These are phyloP conservation scores for Amazona vittata DNA, from an alignment of 2,113 vertebrate genomes.

Conservation along the genomic window DNA sequence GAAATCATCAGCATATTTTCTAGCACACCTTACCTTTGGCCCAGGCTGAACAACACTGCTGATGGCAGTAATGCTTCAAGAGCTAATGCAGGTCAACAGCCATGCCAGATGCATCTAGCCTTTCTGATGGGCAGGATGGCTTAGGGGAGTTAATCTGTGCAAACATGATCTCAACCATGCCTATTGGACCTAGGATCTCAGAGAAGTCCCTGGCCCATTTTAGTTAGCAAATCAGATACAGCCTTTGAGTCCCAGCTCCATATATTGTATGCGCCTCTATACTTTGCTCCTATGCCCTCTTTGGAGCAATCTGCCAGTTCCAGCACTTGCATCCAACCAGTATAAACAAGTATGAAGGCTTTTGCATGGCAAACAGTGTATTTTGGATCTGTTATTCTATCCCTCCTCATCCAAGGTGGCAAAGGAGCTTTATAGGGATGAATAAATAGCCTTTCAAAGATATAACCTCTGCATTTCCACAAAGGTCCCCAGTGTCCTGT, in stretches of 20 bases:
- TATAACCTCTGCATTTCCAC: neutral
- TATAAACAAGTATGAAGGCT: neutral
- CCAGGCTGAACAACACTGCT: neutral
- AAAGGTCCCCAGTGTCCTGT: neutral
- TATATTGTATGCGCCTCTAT: neutral
- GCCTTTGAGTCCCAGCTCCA: neutral
- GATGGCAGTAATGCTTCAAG: accelerated
- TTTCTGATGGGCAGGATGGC: neutral
- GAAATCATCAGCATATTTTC: neutral
- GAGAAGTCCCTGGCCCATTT: neutral
- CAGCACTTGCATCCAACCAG: neutral
- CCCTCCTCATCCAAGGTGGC: neutral
- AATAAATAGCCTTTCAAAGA: neutral
- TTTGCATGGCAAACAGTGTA: neutral
- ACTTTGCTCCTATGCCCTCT: neutral
- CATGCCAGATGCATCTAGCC: neutral
- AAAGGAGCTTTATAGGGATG: neutral
- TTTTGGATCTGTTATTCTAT: neutral
- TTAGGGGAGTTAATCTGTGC: neutral
- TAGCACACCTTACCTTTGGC: neutral
- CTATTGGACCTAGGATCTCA: neutral
- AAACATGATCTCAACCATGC: neutral
- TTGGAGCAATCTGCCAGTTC: neutral
- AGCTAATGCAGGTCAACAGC: neutral
- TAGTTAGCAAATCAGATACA: neutral